Base-by-base conservation (phyloP, 1,140 invertebrate genomes). In the Ruditapes philippinarum region DNA sequence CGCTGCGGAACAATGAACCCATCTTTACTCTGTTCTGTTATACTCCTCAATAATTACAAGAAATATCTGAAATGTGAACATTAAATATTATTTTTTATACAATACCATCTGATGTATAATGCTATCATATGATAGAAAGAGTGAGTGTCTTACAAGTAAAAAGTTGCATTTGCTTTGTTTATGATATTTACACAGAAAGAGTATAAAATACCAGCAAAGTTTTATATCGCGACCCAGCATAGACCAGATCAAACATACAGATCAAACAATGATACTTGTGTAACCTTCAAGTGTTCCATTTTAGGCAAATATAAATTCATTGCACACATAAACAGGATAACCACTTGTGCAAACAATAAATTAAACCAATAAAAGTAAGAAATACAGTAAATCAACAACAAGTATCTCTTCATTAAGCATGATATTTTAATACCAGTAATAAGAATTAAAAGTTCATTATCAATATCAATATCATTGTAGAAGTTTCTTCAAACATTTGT, bases 1-100 rank as follows among this genome's bases (percentile, higher is more conserved):
- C 96, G 92, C 96, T 96, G 5, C 96, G 93, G 87, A 96, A 95
- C 73, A 96, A 86, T 3, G 95, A 93, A 45, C 96, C 95, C 96
- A 96, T 96, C 42, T 74, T 74, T 1, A n/a, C n/a, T n/a, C 9
- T 40, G 9, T n/a, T 12, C 49, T 74, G n/a, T n/a, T 19, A 25
- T 45, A 28, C 2, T 25, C 28, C 40, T 42, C 17, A 49, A 12
- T 40, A 1, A n/a, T 57, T 19, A 19, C 5, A 12, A 19, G 36
- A 31, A 70, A 38, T n/a, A 1, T 70, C 65, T 70, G 33, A 38
- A 70, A 36, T 38, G 31, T 2, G 5, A 3, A 4, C 7, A 65
- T 33, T 33, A 4, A 28, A 65, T 31, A 33, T 31, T 9, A 28
- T 33, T 28, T 1, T 33, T 65, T 31, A 70, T 1, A 19, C n/a